Percentiles rank a stretch among this genome's conserved stretches.
These are phyloP conservation scores for Pseudomyrmex concolor DNA, from an alignment of 1,140 invertebrate species.

Conservation along the genomic window DNA sequence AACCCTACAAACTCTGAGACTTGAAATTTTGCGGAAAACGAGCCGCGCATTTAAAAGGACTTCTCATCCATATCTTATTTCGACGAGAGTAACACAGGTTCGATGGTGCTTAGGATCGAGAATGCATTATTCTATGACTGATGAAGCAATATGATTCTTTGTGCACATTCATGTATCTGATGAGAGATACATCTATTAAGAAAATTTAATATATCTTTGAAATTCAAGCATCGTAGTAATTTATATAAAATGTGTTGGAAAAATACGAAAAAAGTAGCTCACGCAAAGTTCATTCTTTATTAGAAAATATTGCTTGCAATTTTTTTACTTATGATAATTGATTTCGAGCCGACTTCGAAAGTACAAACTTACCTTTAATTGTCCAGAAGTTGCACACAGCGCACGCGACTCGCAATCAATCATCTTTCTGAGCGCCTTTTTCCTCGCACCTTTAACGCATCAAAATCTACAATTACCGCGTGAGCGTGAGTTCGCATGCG, in stretches of 20 bases:
- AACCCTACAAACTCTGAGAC: conserved; percentile 24
- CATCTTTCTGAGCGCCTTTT: conserved; percentile 41
- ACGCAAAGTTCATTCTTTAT: neutral
- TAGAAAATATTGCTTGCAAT: neutral
- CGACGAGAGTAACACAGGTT: neutral
- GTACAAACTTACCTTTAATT: conserved; percentile 41
- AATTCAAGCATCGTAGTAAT: neutral
- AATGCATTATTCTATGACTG: neutral
- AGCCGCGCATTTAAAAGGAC: conserved; percentile 20
- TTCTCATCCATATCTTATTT: neutral
- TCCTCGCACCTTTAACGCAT: conserved; percentile 4
- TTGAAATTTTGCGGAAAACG: conserved; percentile 54
- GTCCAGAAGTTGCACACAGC: neutral
- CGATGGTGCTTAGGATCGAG: neutral
- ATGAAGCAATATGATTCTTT: conserved; percentile 3
- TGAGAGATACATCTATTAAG: no score
- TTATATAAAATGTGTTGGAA: neutral
- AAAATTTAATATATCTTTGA: neutral
- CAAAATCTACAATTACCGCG: conserved; percentile 53
- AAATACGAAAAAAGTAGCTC: neutral
- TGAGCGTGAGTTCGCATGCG: conserved; percentile 21
- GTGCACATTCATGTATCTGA: no score
- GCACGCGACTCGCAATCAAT: conserved; percentile 38
- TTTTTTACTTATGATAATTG: neutral
- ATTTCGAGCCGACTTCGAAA: conserved; percentile 17